Conservation (phyloP, 2,797 vertebrate species). For the Avahi laniger region DNA sequence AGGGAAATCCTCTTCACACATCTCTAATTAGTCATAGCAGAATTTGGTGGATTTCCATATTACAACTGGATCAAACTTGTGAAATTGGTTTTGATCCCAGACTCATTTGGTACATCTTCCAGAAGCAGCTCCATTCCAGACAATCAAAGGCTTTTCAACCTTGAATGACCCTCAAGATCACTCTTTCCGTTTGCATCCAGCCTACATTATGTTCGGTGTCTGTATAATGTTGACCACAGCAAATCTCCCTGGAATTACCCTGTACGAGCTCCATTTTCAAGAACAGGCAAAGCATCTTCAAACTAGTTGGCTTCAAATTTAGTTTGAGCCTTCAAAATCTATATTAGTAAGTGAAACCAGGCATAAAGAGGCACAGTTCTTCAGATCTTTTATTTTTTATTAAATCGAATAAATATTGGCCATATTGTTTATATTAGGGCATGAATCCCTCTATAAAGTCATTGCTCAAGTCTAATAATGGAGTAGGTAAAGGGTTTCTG, state of each 20-base stretch:
- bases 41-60: constrained; percentile 72
- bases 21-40: constrained; percentile 72
- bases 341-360: constrained; percentile 74
- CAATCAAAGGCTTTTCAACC: constrained; percentile 56
- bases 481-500: constrained; percentile 68
- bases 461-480: constrained; percentile 60
- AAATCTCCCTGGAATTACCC: constrained; percentile 64
- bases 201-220: constrained; percentile 9
- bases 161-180: constrained; percentile 42
- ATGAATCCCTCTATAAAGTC: constrained; percentile 56
- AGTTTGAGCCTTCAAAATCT: constrained; percentile 60
- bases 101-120: constrained; percentile 47
- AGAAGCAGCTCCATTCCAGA: constrained; percentile 46
- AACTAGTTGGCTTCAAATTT: constrained; percentile 59
- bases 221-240: constrained; percentile 34
- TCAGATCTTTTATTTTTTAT: constrained; percentile 72
- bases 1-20: constrained; percentile 65
- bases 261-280: constrained; percentile 50
- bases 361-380: constrained; percentile 54
- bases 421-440: constrained; percentile 74
- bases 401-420: constrained; percentile 72
- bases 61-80: constrained; percentile 74
- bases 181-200: constrained; percentile 10
- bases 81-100: constrained; percentile 74
- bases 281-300: constrained; percentile 55